These are phyloP conservation scores for Coendou prehensilis DNA, from an alignment of 2,797 vertebrate genomes.

Conservation along the genomic window DNA sequence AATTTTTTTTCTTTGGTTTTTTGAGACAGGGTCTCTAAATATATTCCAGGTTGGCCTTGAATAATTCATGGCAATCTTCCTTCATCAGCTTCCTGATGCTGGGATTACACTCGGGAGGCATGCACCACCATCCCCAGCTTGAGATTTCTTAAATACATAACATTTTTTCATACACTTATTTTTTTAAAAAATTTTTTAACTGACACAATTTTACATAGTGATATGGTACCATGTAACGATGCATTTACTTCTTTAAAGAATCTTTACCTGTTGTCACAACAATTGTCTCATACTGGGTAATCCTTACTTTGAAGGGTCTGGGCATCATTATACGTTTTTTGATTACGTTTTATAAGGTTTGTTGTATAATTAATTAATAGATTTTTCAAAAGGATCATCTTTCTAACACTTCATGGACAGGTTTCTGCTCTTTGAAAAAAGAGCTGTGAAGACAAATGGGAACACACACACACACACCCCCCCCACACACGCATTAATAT, in stretches of 20 bases:
- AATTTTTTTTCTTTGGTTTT: background rate
- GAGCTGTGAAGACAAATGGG: background rate
- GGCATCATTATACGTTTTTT: background rate
- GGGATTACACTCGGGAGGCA: background rate
- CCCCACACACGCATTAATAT: background rate
- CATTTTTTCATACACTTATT: background rate
- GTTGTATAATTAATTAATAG: background rate
- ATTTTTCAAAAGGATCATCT: conserved; percentile 40
- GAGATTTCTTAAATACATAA: background rate
- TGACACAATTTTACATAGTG: background rate
- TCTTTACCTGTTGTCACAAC: background rate
- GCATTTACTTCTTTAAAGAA: conserved; percentile 60
- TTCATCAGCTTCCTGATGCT: background rate
- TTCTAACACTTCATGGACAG: background rate
- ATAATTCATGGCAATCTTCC: background rate
- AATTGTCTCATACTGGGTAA: background rate
- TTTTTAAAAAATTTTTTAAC: background rate
- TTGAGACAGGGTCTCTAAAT: background rate
- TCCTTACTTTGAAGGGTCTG: conserved; percentile 50
- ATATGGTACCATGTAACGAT: background rate
- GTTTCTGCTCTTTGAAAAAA: conserved; percentile 40
- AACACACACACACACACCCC: background rate
- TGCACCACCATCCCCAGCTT: background rate
- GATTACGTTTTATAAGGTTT: background rate
- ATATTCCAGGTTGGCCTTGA: background rate